Base-by-base conservation (phyloP, 2,888 invertebrate species). In the Prosapia bicincta region DNA sequence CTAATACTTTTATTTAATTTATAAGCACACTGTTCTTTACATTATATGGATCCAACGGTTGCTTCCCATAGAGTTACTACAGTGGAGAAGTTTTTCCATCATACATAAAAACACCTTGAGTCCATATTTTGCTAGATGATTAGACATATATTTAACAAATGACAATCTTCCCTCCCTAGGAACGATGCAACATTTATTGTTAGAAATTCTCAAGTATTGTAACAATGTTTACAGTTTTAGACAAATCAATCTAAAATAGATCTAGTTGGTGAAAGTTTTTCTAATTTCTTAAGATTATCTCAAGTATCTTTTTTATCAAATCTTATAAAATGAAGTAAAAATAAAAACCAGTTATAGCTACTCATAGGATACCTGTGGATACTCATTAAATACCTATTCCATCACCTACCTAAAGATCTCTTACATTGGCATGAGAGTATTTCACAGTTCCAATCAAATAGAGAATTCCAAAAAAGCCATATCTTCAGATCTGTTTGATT, bases 51-150 rank as follows among this genome's bases (percentile, higher is more conserved):
- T 70, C 70, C 26, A 65, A 28, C 20, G 67, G 71, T 26, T 75
- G 71, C 38, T 24, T 32, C 15, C 75, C 75, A 38, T 71, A 26
- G 71, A 66, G 25, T 75, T 71, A 23, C 71, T 75, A 13, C 25
- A 38, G 30, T 75, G 71, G 38, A n/a, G 32, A 71, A 2, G 38
- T 66, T 71, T 71, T 71, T 30, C 71, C 24, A 26, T 69, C 66
- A n/a, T 25, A 38, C 6, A 75, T 26, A 26, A 66, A 32, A 66
- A 75, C 9, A 75, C 26, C 66, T 74, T 74, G 7, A 74, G 28
- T 28, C 74, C 74, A 70, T 74, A 74, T 65, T 69, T 43, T 23
- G 72, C 72, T 13, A 71, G 71, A n/a, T 71, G 71, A 26, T 28
- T 71, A 3, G 71, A 71, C 9, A 75, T 75, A 38, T 75, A 75